These are phyloP conservation scores for Cordylochernes scorpioides DNA, from an alignment of 2,888 invertebrate genomes.

Conservation along the genomic window DNA sequence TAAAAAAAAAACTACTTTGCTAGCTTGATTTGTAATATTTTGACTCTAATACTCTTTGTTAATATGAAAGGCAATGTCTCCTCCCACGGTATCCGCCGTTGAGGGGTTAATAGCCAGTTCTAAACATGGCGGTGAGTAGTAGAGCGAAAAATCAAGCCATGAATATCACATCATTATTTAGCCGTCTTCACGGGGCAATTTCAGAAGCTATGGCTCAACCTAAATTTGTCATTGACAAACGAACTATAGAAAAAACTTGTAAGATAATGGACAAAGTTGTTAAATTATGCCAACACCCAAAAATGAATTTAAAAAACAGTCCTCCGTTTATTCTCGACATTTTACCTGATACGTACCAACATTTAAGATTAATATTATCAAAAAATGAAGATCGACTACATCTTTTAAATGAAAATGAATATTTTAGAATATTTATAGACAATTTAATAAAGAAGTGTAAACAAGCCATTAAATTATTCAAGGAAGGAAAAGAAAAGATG, in stretches of 20 bases:
- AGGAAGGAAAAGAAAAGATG: conserved; percentile 94
- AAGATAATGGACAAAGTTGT: conserved; percentile 98
- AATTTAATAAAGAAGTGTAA: conserved; percentile 97
- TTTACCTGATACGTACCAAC: conserved; percentile 92
- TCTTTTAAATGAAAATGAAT: conserved; percentile 56
- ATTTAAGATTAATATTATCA: conserved; percentile 70
- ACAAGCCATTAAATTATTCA: conserved; percentile 89
- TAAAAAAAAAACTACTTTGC: too few relatives aligned
- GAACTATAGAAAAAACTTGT: conserved; percentile 91
- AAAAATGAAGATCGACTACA: conserved; percentile 91
- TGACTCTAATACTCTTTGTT: too few relatives aligned
- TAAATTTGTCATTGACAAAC: conserved; percentile 69
- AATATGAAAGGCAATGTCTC: too few relatives aligned
- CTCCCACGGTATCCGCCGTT: too few relatives aligned
- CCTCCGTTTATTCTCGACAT: conserved; percentile 98
- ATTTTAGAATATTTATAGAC: conserved; percentile 87
- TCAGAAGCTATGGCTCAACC: conserved; percentile 49
- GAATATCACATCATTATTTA: conserved; percentile 52
- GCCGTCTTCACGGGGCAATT: conserved; percentile 74
- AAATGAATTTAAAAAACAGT: conserved; percentile 96
- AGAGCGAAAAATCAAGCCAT: conserved; percentile 12
- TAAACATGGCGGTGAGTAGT: conserved; percentile 14
- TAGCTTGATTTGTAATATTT: too few relatives aligned
- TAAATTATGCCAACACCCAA: conserved; percentile 88
- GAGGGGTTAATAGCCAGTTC: too few relatives aligned